Evolutionary conservation across 2,113 vertebrate species (phyloP).

Genomic region (Sylvilagus bachmani): DNA sequence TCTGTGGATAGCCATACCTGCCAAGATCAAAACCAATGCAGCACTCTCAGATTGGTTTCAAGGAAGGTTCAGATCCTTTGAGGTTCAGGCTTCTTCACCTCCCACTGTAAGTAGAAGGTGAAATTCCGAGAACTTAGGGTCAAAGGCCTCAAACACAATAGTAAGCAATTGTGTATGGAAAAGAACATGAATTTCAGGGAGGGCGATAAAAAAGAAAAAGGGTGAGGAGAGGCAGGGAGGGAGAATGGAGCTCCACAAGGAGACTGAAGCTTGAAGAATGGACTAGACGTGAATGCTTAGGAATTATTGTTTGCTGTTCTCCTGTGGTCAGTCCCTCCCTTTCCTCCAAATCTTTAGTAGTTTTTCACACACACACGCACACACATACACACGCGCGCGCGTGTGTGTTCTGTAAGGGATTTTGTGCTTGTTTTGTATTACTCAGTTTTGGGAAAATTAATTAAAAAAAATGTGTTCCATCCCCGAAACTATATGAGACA

Average conservation of each 20-base stretch:
- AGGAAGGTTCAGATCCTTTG: neutral
- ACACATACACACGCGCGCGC: neutral
- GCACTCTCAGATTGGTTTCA: neutral
- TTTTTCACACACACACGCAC: neutral
- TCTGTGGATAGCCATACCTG: neutral
- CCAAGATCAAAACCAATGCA: neutral
- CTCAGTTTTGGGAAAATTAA: slow-evolving; percentile 13
- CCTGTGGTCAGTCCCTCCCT: neutral
- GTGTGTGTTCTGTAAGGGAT: neutral
- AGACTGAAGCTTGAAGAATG: neutral
- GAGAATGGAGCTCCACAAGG: fast-evolving
- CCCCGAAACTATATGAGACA: neutral
- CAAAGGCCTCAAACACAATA: neutral
- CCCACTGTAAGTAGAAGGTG: neutral
- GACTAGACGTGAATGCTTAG: neutral
- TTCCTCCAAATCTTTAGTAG: neutral
- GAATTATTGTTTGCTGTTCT: neutral
- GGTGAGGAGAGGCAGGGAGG: neutral
- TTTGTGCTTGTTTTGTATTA: neutral
- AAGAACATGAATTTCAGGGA: neutral
- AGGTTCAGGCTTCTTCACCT: neutral
- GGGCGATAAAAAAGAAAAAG: neutral
- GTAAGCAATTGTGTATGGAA: neutral
- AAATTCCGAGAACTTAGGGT: neutral
- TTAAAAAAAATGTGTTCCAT: neutral